Evolutionary conservation across 1,140 invertebrate species (phyloP).

Genomic region (Pseudoatta argentina): DNA sequence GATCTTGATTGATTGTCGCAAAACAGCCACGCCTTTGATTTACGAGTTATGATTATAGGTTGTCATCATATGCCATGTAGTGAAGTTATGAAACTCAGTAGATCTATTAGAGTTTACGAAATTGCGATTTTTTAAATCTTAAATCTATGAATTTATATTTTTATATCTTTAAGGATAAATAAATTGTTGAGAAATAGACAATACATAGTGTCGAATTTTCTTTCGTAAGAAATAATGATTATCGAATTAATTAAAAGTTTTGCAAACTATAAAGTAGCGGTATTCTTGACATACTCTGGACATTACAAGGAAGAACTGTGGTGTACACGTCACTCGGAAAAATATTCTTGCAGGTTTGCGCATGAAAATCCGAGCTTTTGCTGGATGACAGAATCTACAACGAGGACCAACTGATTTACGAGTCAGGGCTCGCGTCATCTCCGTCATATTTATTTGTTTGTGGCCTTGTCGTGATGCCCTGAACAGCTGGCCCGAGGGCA

Average conservation of each 20-base stretch:
- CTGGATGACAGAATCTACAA: slow-evolving; percentile 28
- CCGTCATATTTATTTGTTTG: slow-evolving; percentile 66
- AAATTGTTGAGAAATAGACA: neutral
- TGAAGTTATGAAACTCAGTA: neutral
- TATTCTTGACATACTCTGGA: neutral
- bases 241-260: neutral
- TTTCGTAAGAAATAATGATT: neutral
- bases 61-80: neutral
- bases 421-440: slow-evolving; percentile 54
- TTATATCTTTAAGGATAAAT: neutral
- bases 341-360: slow-evolving; percentile 28
- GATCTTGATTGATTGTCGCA: slow-evolving; percentile 47
- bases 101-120: neutral
- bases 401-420: slow-evolving; percentile 49
- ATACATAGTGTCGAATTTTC: neutral
- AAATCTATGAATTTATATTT: slow-evolving; percentile 1
- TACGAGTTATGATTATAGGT: slow-evolving; percentile 45
- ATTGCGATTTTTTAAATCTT: neutral
- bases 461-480: slow-evolving; percentile 51
- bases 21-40: slow-evolving; percentile 10
- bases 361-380: slow-evolving; percentile 52
- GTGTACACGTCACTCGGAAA: slow-evolving; percentile 23
- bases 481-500: slow-evolving; percentile 59
- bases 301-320: slow-evolving; percentile 13
- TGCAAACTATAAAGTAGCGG: neutral